Conservation (phyloP, 2,113 vertebrate species). For the Monarcha castaneiventris region DNA sequence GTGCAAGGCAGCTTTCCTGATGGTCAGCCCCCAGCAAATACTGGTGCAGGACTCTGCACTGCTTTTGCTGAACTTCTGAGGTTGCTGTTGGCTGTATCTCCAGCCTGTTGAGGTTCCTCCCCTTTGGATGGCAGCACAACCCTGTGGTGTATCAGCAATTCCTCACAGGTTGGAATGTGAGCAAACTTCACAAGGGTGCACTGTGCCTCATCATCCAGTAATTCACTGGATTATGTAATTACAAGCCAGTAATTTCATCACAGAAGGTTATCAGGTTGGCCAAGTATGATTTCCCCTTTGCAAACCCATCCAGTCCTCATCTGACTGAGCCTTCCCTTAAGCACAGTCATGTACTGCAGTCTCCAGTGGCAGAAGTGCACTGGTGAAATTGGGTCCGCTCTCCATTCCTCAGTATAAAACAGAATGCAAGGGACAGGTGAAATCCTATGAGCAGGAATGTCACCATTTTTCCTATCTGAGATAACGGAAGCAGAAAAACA, state of each 20-base stretch:
- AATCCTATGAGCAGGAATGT: neutral
- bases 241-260: neutral
- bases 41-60: neutral
- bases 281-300: neutral
- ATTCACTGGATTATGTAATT: neutral
- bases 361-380: neutral
- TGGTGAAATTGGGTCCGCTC: neutral
- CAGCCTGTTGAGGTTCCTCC: neutral
- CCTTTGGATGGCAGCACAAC: neutral
- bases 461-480: neutral
- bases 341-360: neutral
- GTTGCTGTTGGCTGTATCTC: neutral
- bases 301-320: neutral
- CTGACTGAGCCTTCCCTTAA: neutral
- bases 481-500: neutral
- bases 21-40: neutral
- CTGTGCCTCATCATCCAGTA: neutral
- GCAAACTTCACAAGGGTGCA: neutral
- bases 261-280: neutral
- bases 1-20: neutral
- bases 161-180: neutral
- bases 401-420: neutral
- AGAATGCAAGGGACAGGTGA: neutral
- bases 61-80: neutral
- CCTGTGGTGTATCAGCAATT: neutral